phyloP scores from a whole-genome alignment of 2,888 invertebrate genomes.

The Idaea dimidiata region DNA sequence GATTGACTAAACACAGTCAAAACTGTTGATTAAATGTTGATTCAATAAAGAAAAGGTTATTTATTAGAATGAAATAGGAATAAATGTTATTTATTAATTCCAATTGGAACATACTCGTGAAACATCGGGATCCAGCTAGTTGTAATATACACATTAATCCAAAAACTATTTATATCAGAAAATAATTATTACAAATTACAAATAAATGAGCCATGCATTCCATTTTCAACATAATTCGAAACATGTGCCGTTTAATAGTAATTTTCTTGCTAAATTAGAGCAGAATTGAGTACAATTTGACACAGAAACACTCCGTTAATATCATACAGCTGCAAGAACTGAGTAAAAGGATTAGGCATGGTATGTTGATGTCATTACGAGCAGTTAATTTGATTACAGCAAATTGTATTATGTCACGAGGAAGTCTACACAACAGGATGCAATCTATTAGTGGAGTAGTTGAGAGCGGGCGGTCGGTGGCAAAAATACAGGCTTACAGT shows the following conservation, averaged over 20 bases:
- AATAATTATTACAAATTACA: neutral
- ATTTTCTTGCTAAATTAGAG: neutral
- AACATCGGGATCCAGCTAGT: too few species aligned
- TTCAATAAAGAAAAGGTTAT: too few species aligned
- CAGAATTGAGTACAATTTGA: neutral
- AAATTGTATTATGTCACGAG: slow-evolving; percentile 5
- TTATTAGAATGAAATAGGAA: too few species aligned
- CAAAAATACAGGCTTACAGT: neutral
- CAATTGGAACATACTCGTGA: too few species aligned
- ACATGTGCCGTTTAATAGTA: neutral
- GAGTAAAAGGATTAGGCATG: neutral
- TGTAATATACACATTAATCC: too few species aligned
- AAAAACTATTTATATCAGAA: too few species aligned
- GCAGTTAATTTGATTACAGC: slow-evolving; percentile 5
- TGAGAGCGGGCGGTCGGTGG: neutral
- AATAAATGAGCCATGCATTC: neutral
- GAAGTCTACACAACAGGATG: slow-evolving; percentile 13
- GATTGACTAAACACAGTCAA: too few species aligned
- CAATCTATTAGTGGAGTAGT: slow-evolving; percentile 3
- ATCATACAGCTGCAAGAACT: neutral
- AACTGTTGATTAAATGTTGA: too few species aligned
- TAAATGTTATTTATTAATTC: too few species aligned
- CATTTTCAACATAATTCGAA: neutral
- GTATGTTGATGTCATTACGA: slow-evolving; percentile 2
- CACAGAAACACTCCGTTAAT: neutral